Conservation (phyloP, 2,797 vertebrate genomes). For the Prionace glauca region DNA sequence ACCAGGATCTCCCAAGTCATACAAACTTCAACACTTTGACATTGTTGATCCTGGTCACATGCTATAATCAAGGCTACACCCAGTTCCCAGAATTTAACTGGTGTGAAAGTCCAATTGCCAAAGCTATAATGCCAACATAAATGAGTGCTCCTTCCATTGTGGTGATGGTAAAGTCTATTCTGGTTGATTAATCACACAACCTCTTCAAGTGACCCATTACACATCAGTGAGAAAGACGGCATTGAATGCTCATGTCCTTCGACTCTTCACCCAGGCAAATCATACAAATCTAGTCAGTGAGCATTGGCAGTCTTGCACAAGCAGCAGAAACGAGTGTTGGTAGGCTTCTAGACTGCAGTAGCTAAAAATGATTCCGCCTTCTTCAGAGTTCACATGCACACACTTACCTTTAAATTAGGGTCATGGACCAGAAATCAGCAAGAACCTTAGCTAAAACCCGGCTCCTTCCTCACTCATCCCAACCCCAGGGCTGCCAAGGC, state of each 20-base stretch:
- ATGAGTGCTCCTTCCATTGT: not conserved
- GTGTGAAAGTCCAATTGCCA: too few species aligned
- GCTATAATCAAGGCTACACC: not conserved
- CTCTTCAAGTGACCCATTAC: not conserved
- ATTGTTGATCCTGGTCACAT: not conserved
- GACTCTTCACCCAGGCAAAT: not conserved
- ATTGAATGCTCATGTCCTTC: not conserved
- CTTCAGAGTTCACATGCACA: not conserved
- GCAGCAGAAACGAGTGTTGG: too few species aligned
- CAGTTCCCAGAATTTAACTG: not conserved
- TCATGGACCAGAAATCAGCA: not conserved
- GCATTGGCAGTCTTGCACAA: not conserved
- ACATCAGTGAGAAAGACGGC: not conserved
- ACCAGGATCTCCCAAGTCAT: not conserved
- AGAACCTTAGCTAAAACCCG: not conserved
- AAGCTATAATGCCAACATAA: not conserved
- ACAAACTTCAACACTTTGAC: not conserved
- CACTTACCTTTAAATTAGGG: not conserved
- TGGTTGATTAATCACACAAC: not conserved
- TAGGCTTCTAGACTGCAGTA: not conserved
- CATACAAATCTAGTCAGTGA: not conserved
- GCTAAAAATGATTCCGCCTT: not conserved
- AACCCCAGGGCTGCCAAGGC: not conserved
- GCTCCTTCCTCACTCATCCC: not conserved
- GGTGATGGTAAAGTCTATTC: not conserved